Evolutionary conservation across 2,888 invertebrate genomes (phyloP).

Genomic region (Philopedon plagiatum): DNA sequence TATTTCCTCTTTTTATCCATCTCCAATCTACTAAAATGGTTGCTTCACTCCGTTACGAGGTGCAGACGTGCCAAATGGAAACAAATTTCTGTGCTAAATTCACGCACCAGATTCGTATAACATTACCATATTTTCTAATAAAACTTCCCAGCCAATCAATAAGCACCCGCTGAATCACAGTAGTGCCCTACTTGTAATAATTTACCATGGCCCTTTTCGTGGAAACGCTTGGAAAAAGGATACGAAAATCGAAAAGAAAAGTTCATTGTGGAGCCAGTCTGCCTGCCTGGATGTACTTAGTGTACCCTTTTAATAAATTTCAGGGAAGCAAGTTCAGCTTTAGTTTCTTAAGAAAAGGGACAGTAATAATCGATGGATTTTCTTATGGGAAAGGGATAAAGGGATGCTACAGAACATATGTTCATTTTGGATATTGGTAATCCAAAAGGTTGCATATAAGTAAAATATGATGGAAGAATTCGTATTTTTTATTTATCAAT

Average conservation of each 20-base stretch:
- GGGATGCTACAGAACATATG: too few relatives aligned
- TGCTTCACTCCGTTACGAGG: slow-evolving; percentile 11
- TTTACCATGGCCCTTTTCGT: slow-evolving; percentile 42
- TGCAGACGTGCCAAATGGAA: slow-evolving; percentile 36
- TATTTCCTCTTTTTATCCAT: slow-evolving; percentile 15
- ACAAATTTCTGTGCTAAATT: slow-evolving; percentile 37
- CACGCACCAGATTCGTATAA: slow-evolving; percentile 42
- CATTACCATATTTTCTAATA: slow-evolving; percentile 57
- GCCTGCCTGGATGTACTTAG: slow-evolving; percentile 15
- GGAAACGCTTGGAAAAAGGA: slow-evolving; percentile 24
- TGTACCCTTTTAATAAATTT: slow-evolving; percentile 9
- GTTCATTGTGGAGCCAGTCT: slow-evolving; percentile 28
- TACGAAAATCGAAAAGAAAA: slow-evolving; percentile 35
- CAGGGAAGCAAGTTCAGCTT: neutral
- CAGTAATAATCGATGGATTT: neutral
- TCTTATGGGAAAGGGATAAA: too few relatives aligned
- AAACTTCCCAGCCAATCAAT: slow-evolving; percentile 57
- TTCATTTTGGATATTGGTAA: too few relatives aligned
- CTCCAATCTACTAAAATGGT: slow-evolving; percentile 35
- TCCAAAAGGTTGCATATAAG: too few relatives aligned
- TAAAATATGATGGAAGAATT: too few relatives aligned
- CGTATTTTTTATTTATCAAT: too few relatives aligned
- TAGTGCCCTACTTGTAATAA: slow-evolving; percentile 55
- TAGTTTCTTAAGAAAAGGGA: neutral
- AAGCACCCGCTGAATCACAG: slow-evolving; percentile 55